A percentile compares a stretch with the other conserved stretches of the same genome.
These are phyloP conservation scores for Xestia ashworthii DNA, from an alignment of 2,888 invertebrate genomes.

Conservation along the genomic window DNA sequence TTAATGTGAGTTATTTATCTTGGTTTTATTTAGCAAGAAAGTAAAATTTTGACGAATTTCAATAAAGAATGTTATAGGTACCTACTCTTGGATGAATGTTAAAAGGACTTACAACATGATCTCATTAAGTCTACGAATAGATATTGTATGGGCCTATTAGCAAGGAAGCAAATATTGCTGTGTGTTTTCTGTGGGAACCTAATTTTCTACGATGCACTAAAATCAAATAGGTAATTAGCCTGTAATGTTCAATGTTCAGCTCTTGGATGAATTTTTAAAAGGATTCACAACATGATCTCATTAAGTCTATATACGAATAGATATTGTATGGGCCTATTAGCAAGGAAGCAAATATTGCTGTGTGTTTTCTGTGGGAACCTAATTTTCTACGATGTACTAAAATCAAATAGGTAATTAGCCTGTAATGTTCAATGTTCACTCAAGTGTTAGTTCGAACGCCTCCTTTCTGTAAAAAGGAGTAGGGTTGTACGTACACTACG, in stretches of 20 bases:
- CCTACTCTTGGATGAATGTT: no score
- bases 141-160: background rate
- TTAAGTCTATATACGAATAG: background rate
- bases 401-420: background rate
- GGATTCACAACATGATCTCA: background rate
- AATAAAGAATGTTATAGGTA: background rate
- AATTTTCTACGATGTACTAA: background rate
- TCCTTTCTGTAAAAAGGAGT: background rate
- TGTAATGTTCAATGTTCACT: background rate
- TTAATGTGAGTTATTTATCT: background rate
- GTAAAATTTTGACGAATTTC: background rate
- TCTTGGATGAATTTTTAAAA: background rate
- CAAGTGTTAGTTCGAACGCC: background rate
- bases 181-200: background rate
- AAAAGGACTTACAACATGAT: no score
- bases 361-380: background rate
- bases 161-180: slow-evolving; percentile 15
- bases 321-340: background rate
- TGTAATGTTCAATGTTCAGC: background rate
- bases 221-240: background rate
- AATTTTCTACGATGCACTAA: background rate
- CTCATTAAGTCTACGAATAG: background rate
- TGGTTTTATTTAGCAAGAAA: background rate
- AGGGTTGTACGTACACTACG: background rate
- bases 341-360: slow-evolving; percentile 15